Conservation (phyloP, 2,888 invertebrate genomes). For the Polylopha cassiicola region DNA sequence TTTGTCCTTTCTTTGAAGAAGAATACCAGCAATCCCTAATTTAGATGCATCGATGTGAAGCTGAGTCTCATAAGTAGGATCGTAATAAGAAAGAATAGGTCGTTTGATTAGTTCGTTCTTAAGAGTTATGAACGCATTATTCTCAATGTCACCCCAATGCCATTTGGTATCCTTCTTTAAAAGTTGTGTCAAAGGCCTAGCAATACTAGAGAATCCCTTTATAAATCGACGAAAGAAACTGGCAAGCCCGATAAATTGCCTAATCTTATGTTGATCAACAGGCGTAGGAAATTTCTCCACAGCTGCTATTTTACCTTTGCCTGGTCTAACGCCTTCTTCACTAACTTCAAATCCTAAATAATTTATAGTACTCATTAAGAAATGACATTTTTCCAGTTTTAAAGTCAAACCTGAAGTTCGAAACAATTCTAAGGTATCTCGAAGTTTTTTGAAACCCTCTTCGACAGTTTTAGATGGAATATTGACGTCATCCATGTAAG, state of each 20-base stretch:
- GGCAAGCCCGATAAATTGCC: conserved; percentile 17
- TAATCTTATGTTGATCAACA: conserved; percentile 11
- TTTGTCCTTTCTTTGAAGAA: no score
- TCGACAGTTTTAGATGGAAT: conserved; percentile 15
- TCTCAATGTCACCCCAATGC: no score
- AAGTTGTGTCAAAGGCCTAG: no score
- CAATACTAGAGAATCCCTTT: no score
- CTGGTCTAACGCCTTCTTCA: conserved; percentile 7
- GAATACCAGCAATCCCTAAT: no score
- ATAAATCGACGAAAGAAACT: no score
- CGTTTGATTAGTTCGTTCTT: no score
- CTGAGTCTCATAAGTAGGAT: no score
- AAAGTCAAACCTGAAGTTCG: conserved; percentile 11
- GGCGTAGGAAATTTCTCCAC: conserved; percentile 15
- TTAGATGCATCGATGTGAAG: no score
- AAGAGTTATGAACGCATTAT: no score
- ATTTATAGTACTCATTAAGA: conserved; percentile 4
- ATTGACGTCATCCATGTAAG: conserved; percentile 25
- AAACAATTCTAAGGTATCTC: conserved; percentile 7
- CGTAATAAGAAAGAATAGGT: no score
- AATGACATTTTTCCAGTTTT: conserved; percentile 17
- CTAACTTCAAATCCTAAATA: conserved; percentile 20
- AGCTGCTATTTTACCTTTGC: conserved; percentile 15
- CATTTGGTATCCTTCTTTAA: no score
- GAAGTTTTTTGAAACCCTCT: conserved; percentile 15